Percentiles rank a stretch among this genome's conserved stretches.
phyloP scores from a whole-genome alignment of 2,888 invertebrate species.

The Philopedon plagiatum region DNA sequence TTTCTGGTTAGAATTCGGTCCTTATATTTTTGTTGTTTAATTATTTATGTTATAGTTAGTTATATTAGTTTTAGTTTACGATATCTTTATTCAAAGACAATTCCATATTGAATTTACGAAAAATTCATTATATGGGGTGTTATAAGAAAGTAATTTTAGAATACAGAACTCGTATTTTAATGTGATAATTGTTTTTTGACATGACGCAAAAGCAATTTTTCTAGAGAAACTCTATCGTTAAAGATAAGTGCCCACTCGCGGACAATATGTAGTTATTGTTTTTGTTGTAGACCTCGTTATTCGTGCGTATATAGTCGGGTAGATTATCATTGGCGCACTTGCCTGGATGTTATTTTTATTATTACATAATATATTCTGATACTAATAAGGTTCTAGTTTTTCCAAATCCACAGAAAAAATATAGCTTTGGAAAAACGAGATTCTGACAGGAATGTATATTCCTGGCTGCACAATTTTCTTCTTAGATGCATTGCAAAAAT shows the following conservation, averaged over 20 bases:
- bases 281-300: constrained; percentile 22
- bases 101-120: too few species aligned
- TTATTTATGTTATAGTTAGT: too few species aligned
- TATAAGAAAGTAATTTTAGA: too few species aligned
- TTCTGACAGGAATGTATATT: neutral
- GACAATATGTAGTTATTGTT: constrained; percentile 60
- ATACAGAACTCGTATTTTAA: neutral
- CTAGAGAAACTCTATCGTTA: constrained; percentile 26
- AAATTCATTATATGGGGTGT: too few species aligned
- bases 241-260: constrained; percentile 63
- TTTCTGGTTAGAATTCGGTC: too few species aligned
- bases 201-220: constrained; percentile 2
- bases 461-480: constrained; percentile 10
- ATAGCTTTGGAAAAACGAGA: neutral
- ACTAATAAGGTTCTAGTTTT: neutral
- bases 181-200: neutral
- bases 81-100: too few species aligned
- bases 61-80: too few species aligned
- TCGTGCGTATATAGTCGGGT: constrained; percentile 22
- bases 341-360: constrained; percentile 17
- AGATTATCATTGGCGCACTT: constrained; percentile 14
- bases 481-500: neutral
- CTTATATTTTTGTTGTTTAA: too few species aligned
- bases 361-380: neutral
- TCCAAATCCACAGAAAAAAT: neutral